A percentile compares a stretch with the other conserved stretches of the same genome.
These are phyloP conservation scores for Tetramorium parvispinum DNA, from an alignment of 1,140 invertebrate species.

Conservation along the genomic window DNA sequence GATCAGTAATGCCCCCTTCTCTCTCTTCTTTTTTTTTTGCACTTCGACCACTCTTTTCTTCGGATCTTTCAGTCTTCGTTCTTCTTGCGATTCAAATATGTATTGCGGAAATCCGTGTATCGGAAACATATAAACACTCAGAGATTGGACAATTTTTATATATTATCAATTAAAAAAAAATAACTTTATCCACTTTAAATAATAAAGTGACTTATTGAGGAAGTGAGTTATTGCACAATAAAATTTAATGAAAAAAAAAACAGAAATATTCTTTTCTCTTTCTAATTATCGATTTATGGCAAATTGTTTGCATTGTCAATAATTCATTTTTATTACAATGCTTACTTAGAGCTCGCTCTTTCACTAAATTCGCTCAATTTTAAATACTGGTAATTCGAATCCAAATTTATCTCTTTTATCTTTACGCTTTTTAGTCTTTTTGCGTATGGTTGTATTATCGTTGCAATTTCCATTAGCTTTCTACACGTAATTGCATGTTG, in stretches of 20 bases:
- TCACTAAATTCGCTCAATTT: not conserved
- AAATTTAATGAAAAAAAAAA: not conserved
- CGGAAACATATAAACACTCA: not conserved
- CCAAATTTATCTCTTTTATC: constrained; percentile 24
- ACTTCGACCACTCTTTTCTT: not conserved
- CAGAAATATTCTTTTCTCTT: not conserved
- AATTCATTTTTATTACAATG: constrained; percentile 24
- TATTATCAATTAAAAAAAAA: not conserved
- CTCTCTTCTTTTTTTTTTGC: not conserved
- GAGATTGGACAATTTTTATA: constrained; percentile 7
- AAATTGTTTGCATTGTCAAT: not conserved
- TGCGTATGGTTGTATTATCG: not conserved
- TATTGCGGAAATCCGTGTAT: not conserved
- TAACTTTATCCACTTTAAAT: not conserved
- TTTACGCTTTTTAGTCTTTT: not conserved
- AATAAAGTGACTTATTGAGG: not conserved
- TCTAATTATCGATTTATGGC: not conserved
- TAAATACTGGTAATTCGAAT: not conserved
- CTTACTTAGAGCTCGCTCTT: not conserved
- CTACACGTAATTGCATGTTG: constrained; percentile 1
- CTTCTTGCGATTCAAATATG: not conserved
- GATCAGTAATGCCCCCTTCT: not conserved
- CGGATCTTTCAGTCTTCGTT: not conserved
- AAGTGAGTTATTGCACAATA: not conserved
- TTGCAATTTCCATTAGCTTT: constrained; percentile 17